Conservation (phyloP, 2,797 vertebrate genomes). For the Xenentodon cancila region DNA sequence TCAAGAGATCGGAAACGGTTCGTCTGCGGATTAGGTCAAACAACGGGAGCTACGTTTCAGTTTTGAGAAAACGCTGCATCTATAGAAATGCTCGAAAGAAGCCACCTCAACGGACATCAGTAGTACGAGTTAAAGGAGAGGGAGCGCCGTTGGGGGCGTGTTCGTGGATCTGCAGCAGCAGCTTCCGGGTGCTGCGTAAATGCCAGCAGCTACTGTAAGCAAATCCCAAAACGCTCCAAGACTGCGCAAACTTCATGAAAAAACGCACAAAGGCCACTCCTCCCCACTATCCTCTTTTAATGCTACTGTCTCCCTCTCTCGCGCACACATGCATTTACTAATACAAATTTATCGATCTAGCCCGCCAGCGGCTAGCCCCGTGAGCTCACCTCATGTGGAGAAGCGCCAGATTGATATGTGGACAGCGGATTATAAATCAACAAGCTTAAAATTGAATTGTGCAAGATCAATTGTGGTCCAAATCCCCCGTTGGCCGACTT, state of each 20-base stretch:
- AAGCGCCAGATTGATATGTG: slow-evolving; percentile 71
- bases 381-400: slow-evolving; percentile 64
- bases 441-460: slow-evolving; percentile 80
- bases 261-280: slow-evolving; percentile 2
- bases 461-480: slow-evolving; percentile 75
- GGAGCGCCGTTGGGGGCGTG: background rate
- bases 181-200: slow-evolving; percentile 55
- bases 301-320: background rate
- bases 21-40: slow-evolving; percentile 45
- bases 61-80: slow-evolving; percentile 32
- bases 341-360: slow-evolving; percentile 59
- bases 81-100: slow-evolving; percentile 34
- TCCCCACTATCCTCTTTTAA: slow-evolving; percentile 17
- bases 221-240: slow-evolving; percentile 49
- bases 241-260: slow-evolving; percentile 16
- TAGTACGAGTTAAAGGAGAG: slow-evolving; percentile 1
- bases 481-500: slow-evolving; percentile 70
- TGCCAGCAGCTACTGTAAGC: slow-evolving; percentile 54
- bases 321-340: background rate
- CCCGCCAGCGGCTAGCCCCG: slow-evolving; percentile 52
- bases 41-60: slow-evolving; percentile 29
- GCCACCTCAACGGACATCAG: background rate
- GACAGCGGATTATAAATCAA: slow-evolving; percentile 78
- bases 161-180: slow-evolving; percentile 48
- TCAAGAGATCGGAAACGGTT: slow-evolving; percentile 28